A percentile compares a stretch with the other conserved stretches of the same genome.
phyloP scores from a whole-genome alignment of 2,113 vertebrate species.

The Atherinomorus stipes region DNA sequence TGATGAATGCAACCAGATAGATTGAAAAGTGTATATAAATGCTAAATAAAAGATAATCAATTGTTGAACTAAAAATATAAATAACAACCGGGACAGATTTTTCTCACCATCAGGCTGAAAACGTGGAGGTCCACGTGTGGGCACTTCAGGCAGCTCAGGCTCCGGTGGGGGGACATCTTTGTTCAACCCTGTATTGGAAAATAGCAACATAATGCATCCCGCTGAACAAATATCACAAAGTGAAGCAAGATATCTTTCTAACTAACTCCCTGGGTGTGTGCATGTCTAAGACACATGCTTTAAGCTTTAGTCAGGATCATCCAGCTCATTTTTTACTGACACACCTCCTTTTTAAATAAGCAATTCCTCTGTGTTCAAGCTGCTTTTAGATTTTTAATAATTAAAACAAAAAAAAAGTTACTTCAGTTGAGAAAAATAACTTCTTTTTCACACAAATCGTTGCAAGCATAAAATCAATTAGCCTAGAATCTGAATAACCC shows the following conservation, averaged over 20 bases:
- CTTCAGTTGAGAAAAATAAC: background rate
- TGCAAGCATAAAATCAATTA: no score
- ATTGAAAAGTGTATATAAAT: no score
- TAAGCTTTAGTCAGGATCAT: conserved; percentile 10
- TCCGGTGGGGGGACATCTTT: conserved; percentile 75
- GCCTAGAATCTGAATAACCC: no score
- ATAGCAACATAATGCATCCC: background rate
- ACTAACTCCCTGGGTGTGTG: conserved; percentile 24
- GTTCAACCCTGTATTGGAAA: conserved; percentile 57
- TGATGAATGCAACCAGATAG: no score
- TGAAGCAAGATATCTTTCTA: background rate
- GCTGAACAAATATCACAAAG: conserved; percentile 17
- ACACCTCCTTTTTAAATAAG: background rate
- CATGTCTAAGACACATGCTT: conserved; percentile 5
- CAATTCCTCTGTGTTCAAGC: background rate
- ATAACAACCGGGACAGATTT: no score
- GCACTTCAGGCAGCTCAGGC: conserved; percentile 45
- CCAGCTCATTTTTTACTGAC: background rate
- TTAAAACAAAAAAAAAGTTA: no score
- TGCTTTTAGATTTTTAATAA: background rate
- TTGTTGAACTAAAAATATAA: no score
- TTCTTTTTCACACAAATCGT: background rate
- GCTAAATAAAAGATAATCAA: no score
- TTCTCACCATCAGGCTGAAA: conserved; percentile 73
- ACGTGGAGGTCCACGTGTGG: conserved; percentile 59